Conservation (phyloP, 1,140 invertebrate genomes). For the Drosophila bocqueti region DNA sequence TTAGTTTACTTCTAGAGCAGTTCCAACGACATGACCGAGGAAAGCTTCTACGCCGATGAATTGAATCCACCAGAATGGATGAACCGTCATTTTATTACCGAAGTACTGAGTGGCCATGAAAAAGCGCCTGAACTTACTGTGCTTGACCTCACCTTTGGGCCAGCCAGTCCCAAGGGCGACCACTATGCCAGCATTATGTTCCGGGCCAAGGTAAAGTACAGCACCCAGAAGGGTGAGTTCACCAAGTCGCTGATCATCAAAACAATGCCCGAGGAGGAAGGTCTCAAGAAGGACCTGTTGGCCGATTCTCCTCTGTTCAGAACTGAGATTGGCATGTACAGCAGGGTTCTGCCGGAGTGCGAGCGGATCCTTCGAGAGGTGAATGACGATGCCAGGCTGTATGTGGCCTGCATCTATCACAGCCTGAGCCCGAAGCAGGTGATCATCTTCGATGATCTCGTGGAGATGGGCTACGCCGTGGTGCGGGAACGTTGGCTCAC, state of each 20-base stretch:
- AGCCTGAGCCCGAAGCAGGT: slow-evolving; percentile 44
- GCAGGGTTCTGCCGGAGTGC: slow-evolving; percentile 47
- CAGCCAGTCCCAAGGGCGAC: slow-evolving; percentile 69
- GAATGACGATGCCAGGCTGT: slow-evolving; percentile 46
- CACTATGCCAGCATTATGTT: slow-evolving; percentile 81
- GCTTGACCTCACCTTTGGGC: slow-evolving; percentile 27
- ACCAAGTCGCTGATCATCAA: slow-evolving; percentile 65
- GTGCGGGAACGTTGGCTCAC: slow-evolving; percentile 45
- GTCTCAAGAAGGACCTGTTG: slow-evolving; percentile 59
- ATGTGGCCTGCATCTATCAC: slow-evolving; percentile 49
- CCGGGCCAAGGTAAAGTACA: slow-evolving; percentile 41
- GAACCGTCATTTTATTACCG: slow-evolving; percentile 44
- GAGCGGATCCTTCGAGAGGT: slow-evolving; percentile 39
- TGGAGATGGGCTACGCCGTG: slow-evolving; percentile 47
- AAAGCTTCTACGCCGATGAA: slow-evolving; percentile 12
- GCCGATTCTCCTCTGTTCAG: slow-evolving; percentile 38
- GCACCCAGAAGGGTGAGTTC: background rate
- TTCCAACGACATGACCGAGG: slow-evolving; percentile 1
- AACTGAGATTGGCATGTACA: slow-evolving; percentile 72
- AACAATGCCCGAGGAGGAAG: slow-evolving; percentile 63
- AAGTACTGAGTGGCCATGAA: slow-evolving; percentile 41
- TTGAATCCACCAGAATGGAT: slow-evolving; percentile 24
- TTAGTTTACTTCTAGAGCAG: background rate
- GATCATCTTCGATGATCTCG: slow-evolving; percentile 67
- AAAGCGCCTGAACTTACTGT: slow-evolving; percentile 32